Percentiles rank a stretch among this genome's conserved stretches.
These are phyloP conservation scores for Apodemus sylvaticus DNA, from an alignment of 2,113 vertebrate species.

Conservation along the genomic window DNA sequence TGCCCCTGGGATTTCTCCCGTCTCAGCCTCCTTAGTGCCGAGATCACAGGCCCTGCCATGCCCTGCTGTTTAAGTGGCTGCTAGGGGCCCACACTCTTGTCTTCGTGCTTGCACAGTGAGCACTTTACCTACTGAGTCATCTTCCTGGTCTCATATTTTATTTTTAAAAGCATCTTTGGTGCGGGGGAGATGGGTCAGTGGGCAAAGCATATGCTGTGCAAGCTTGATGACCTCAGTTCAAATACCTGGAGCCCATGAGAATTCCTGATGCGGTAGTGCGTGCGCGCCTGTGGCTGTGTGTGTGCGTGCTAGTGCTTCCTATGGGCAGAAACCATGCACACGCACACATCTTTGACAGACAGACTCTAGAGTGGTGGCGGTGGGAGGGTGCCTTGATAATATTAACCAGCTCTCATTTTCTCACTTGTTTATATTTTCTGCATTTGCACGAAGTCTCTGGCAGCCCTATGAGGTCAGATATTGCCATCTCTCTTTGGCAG, in stretches of 20 bases:
- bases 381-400: background rate
- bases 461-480: background rate
- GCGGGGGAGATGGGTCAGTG: background rate
- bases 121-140: background rate
- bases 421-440: background rate
- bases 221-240: background rate
- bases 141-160: background rate
- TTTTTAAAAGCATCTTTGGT: background rate
- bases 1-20: background rate
- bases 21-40: background rate
- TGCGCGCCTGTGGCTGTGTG: too few species aligned
- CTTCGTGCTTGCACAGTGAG: background rate
- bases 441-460: background rate
- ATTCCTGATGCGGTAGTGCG: background rate
- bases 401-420: background rate
- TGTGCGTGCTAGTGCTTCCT: background rate
- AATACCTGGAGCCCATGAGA: background rate
- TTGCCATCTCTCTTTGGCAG: background rate
- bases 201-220: background rate
- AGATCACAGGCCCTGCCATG: background rate
- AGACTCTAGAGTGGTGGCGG: too few species aligned
- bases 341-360: background rate
- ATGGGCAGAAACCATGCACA: background rate
- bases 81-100: background rate
- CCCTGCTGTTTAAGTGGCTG: too few species aligned